Conservation (phyloP, 2,113 vertebrate genomes). For the Tragelaphus imberbis region DNA sequence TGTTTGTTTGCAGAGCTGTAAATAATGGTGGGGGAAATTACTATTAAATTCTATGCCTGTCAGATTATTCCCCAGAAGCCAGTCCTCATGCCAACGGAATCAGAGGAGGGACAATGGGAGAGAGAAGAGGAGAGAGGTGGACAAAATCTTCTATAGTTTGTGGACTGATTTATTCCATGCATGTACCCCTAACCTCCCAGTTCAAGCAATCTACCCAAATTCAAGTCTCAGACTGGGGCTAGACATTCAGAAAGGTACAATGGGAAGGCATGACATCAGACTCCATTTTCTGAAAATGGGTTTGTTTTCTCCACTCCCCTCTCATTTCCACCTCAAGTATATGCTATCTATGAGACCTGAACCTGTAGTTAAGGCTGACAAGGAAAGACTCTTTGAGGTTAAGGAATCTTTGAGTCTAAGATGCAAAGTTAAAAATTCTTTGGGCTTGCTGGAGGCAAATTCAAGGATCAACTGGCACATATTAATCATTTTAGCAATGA, state of each 20-base stretch:
- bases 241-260: neutral
- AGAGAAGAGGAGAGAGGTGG: too few relatives aligned
- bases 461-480: neutral
- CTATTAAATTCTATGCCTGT: neutral
- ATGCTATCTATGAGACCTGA: neutral
- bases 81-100: neutral
- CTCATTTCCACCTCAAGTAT: neutral
- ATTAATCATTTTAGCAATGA: neutral
- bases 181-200: neutral
- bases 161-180: neutral
- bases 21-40: neutral
- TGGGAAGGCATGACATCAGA: neutral
- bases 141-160: neutral
- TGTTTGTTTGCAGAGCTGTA: neutral
- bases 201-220: neutral
- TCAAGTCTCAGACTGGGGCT: neutral
- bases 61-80: neutral
- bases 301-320: neutral
- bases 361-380: neutral
- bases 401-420: neutral
- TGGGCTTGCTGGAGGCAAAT: neutral
- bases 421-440: neutral
- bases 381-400: neutral
- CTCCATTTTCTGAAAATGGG: neutral
- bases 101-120: neutral